Base-by-base conservation (phyloP, 2,888 invertebrate species). In the Microctonus brassicae region DNA sequence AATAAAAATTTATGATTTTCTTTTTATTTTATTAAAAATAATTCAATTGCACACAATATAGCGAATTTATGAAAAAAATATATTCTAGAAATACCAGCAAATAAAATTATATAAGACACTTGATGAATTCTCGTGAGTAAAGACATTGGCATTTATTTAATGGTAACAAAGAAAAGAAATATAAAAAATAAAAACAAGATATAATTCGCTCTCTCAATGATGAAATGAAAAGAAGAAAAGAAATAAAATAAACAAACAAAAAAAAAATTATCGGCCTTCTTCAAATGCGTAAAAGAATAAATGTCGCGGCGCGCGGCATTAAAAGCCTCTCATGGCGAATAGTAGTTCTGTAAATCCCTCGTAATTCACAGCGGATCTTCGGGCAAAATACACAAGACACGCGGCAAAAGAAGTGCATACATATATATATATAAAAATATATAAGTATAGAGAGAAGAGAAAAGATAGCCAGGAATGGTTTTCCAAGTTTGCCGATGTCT, bases 341-440 rank as follows among this genome's bases (percentile, higher is more conserved):
- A 69, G 34, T 17, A 11, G 52, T 58, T 42, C 52, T 58, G 57
- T 67, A 39, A 39, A 67, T 36, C 67, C 52, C 47, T 65, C 73
- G 63, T 75, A 73, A 75, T 73, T 75, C 73, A 75, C 66, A 47
- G n/a, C 11, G 47, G 34, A 34, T 60, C 62, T 62, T 42, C 53
- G 53, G 26, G 17, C 20, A 47, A 47, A 47, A 47, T 47, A 47
- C 47, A 47, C 47, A 61, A 58, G 67, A 58, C 65, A 47, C 39
- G n/a, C 39, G 47, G 58, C 63, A 70, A 73, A 68, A 24, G 60
- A 74, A 69, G 29, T 61, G 17, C 47, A 47, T 17, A 47, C n/a
- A 47, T 36, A 10, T 17, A 47, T 17, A 47, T 17, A n/a, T 17
- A 17, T 47, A 17, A 17, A 47, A 9, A 47, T 17, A n/a, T 17